Conservation (phyloP, 2,797 vertebrate species). For the Channallabes apus region DNA sequence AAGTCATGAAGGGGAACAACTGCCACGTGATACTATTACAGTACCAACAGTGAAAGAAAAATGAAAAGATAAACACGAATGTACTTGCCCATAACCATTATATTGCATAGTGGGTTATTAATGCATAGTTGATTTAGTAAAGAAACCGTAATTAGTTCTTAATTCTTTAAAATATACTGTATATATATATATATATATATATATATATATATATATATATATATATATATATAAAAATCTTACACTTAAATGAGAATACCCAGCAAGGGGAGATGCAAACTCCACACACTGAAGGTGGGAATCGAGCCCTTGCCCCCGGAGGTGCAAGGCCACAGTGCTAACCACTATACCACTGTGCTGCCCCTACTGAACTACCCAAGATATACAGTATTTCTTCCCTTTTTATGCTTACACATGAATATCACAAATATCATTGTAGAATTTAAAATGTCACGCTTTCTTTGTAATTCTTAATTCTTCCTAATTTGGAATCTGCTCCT, state of each 20-base stretch:
- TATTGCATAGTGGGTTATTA: background rate
- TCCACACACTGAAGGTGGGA: no score
- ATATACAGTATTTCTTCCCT: conserved; percentile 1
- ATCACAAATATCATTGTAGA: background rate
- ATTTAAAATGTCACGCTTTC: background rate
- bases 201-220: background rate
- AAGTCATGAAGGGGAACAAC: background rate
- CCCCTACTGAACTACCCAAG: background rate
- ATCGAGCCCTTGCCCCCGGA: no score
- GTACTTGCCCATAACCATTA: background rate
- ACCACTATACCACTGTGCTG: no score
- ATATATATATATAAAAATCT: background rate
- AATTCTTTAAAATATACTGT: background rate
- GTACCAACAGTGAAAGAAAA: background rate
- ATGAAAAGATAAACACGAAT: background rate
- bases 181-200: background rate
- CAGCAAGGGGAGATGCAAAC: no score
- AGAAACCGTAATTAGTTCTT: background rate
- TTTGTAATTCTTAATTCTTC: background rate
- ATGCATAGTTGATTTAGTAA: background rate
- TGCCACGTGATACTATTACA: background rate
- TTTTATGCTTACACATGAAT: background rate
- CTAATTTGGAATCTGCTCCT: background rate
- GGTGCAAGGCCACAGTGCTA: background rate
- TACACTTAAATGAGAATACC: background rate